Percentiles rank a stretch among this genome's conserved stretches.
Evolutionary conservation across 2,797 vertebrate genomes (phyloP).

Genomic region (Nannoperca obscura): DNA sequence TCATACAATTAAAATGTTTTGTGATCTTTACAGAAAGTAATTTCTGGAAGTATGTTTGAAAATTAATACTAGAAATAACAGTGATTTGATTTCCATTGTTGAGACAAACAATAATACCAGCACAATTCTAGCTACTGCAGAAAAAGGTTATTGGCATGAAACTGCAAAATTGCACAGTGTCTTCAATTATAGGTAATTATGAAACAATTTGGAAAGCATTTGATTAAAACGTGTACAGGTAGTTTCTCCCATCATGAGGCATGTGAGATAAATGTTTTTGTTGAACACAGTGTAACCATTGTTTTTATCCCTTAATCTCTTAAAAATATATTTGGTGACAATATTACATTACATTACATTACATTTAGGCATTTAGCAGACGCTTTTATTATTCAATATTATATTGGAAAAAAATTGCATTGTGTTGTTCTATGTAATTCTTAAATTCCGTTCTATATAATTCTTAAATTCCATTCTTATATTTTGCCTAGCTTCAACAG

Average conservation of each 20-base stretch:
- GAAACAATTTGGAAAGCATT: slow-evolving; percentile 81
- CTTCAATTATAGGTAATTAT: slow-evolving; percentile 83
- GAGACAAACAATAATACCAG: slow-evolving; percentile 69
- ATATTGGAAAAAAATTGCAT: not conserved
- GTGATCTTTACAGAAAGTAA: slow-evolving; percentile 8
- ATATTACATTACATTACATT: no score
- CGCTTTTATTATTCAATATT: no score
- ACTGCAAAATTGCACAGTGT: slow-evolving; percentile 73
- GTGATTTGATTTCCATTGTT: slow-evolving; percentile 50
- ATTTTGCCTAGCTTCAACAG: not conserved
- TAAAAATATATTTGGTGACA: slow-evolving; percentile 20
- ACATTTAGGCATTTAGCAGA: no score
- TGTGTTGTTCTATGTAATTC: not conserved
- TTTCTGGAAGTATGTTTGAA: slow-evolving; percentile 27
- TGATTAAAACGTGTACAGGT: slow-evolving; percentile 79
- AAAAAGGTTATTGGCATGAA: slow-evolving; percentile 72
- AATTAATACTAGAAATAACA: slow-evolving; percentile 35
- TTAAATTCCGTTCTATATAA: not conserved
- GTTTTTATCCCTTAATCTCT: slow-evolving; percentile 30
- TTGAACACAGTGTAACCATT: slow-evolving; percentile 19
- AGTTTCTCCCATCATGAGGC: slow-evolving; percentile 60
- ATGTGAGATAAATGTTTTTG: slow-evolving; percentile 59
- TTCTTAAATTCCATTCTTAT: not conserved
- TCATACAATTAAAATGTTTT: slow-evolving; percentile 26
- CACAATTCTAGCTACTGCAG: slow-evolving; percentile 66